Conservation (phyloP, 2,797 vertebrate species). For the Pipistrellus kuhlii region DNA sequence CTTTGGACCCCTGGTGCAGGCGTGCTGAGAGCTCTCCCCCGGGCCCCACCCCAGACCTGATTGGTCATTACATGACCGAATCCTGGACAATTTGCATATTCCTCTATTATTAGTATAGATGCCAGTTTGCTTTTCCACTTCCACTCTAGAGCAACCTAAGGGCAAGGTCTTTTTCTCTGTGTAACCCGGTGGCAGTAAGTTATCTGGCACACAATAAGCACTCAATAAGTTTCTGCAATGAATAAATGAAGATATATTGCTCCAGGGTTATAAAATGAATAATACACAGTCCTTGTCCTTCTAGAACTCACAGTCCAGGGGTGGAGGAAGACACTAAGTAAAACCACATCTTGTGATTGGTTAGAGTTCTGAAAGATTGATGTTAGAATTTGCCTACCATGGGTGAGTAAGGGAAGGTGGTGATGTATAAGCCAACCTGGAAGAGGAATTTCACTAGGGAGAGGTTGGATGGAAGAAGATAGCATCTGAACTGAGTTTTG, state of each 20-base stretch:
- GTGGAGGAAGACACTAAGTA: neutral
- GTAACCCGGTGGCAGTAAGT: neutral
- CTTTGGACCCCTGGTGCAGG: too few relatives aligned
- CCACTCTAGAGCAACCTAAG: neutral
- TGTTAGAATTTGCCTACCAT: neutral
- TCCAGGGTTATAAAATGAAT: constrained; percentile 12
- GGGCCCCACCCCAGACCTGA: too few relatives aligned
- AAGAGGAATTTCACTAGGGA: neutral
- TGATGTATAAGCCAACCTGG: neutral
- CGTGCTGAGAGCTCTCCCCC: too few relatives aligned
- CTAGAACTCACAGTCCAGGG: neutral
- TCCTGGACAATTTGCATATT: too few relatives aligned
- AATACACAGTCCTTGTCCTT: neutral
- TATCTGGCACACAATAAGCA: neutral
- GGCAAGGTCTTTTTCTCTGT: neutral
- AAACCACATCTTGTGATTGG: neutral
- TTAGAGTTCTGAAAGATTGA: neutral
- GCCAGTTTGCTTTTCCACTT: neutral
- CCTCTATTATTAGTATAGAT: neutral
- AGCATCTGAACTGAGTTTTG: neutral
- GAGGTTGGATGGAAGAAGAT: neutral
- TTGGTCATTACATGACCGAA: too few relatives aligned
- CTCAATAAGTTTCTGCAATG: neutral
- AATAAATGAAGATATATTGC: neutral
- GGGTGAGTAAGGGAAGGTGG: neutral